Conservation (phyloP, 2,797 vertebrate genomes). For the Phrynocephalus forsythii region DNA sequence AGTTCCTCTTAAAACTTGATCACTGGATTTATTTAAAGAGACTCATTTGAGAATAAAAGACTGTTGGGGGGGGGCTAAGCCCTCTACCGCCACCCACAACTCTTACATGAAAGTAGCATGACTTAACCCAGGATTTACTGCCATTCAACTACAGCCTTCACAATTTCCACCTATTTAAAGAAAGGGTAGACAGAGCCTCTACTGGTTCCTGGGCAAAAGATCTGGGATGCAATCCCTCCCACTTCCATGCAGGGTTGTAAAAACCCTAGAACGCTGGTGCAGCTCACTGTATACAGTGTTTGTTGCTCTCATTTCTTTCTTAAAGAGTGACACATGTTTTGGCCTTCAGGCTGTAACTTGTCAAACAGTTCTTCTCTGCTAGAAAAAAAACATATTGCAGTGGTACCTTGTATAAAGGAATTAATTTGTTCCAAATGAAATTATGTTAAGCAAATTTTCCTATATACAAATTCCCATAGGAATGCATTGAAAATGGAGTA, state of each 20-base stretch:
- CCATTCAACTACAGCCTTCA: neutral
- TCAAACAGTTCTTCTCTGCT: neutral
- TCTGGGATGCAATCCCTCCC: neutral
- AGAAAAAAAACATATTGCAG: slow-evolving; percentile 20
- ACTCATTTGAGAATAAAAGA: neutral
- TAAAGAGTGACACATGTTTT: slow-evolving; percentile 21
- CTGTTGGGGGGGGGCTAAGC: neutral
- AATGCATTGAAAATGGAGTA: too few species aligned
- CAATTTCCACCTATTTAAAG: too few species aligned
- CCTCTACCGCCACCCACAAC: neutral
- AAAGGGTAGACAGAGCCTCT: neutral
- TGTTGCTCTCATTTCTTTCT: neutral
- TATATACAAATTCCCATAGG: too few species aligned
- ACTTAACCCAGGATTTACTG: neutral
- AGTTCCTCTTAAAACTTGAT: neutral
- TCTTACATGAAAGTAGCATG: neutral
- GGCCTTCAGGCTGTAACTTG: neutral
- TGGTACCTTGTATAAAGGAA: too few species aligned
- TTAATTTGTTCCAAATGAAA: too few species aligned
- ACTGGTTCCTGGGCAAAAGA: neutral
- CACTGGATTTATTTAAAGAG: neutral
- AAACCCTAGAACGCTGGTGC: neutral
- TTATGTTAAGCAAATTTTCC: too few species aligned
- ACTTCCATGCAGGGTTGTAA: neutral
- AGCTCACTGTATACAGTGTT: neutral